phyloP scores from a whole-genome alignment of 2,888 invertebrate genomes.

The Macropis europaea region DNA sequence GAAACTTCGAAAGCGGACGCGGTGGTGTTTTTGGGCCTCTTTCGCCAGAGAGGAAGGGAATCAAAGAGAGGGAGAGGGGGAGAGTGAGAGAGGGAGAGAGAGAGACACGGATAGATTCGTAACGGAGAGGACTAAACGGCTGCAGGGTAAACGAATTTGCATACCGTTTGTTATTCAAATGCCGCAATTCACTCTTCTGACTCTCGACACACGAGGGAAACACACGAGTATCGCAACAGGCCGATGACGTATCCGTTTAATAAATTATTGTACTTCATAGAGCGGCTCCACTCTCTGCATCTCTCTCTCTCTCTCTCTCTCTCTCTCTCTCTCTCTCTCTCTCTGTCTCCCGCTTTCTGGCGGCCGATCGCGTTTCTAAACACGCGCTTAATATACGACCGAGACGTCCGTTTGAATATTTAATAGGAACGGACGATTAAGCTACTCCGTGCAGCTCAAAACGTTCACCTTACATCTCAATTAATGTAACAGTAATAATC shows the following conservation, averaged over 20 bases:
- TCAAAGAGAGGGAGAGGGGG: too few relatives aligned
- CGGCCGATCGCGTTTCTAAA: constrained; percentile 60
- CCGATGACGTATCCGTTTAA: constrained; percentile 68
- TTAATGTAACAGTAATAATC: too few relatives aligned
- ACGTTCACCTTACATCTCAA: background rate
- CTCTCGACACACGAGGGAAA: constrained; percentile 73
- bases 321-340: too few relatives aligned
- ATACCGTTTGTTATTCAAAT: constrained; percentile 79
- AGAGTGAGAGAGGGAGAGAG: background rate
- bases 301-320: too few relatives aligned
- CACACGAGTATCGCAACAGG: constrained; percentile 59
- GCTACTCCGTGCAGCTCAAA: background rate
- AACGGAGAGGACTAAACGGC: constrained; percentile 42
- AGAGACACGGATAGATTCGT: constrained; percentile 30
- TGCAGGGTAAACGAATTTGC: constrained; percentile 69
- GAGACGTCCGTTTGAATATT: constrained; percentile 58
- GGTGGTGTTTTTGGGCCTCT: background rate
- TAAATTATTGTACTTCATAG: constrained; percentile 69
- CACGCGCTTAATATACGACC: constrained; percentile 68
- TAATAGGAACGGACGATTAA: background rate
- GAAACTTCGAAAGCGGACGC: background rate
- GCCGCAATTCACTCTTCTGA: constrained; percentile 71
- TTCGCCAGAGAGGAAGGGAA: too few relatives aligned
- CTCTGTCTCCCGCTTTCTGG: too few relatives aligned
- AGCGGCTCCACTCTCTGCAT: too few relatives aligned